Evolutionary conservation across 1,140 invertebrate genomes (phyloP), one percentile per base, ranked within the genome.

Genomic region (Drosophila truncata): DNA sequence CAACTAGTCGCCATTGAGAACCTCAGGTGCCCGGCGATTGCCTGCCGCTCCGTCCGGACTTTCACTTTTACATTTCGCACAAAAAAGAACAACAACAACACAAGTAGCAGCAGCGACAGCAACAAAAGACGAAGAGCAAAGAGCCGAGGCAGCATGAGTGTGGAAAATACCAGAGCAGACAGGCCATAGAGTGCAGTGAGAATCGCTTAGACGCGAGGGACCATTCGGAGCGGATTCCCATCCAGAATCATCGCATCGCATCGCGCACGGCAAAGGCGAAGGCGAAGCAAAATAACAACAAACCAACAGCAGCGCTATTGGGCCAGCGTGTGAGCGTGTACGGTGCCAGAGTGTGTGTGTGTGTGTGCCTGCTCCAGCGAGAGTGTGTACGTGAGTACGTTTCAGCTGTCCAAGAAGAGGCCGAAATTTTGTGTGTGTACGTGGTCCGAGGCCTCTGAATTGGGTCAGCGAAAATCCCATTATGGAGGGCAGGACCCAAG

Each of bases 391-490:
- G 44, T 66, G 63, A 63, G 63, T 66, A 66, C 63, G 23, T 66
- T 63, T 59, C 35, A 59, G 57, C 57, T 46, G 35, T 42, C 37
- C 35, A 59, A 59, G 58, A 46, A 63, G 65, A 42, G 66, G 63
- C 63, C 62, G 23, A 70, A 42, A 70, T 65, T 65, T 70, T 39
- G 69, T 72, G 69, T 72, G 69, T 72, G 69, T 72, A 72, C 69
- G 69, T 72, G 69, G 69, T 72, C 57, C 52, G 52, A 64, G 72
- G 70, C 75, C 41, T 72, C 71, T 58, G 57, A 83, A 80, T 77
- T 88, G 76, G 76, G 73, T 77, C 78, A 71, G 59, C 41, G 8
- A 27, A 65, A 58, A 42, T 37, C 44, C 44, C 42, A 20, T 31
- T 25, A 71, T 72, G 67, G 69, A 72, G 66, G 47, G 66, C 66